Evolutionary conservation across 2,797 vertebrate species (phyloP).

Genomic region (Sebastes matsubarae): DNA sequence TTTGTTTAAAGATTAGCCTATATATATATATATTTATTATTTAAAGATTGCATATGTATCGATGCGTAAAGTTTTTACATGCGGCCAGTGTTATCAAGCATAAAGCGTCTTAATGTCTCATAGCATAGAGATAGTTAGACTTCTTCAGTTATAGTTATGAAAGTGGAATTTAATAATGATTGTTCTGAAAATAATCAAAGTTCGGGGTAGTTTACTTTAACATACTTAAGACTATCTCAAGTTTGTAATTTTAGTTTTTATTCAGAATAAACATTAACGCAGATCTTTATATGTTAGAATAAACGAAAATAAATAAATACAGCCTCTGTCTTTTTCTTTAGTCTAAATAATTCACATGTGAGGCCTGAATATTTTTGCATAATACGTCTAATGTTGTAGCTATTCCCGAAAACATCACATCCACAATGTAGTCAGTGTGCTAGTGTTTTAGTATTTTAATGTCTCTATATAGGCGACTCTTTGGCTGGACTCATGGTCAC

Average conservation of each 20-base stretch:
- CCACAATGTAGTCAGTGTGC: not conserved
- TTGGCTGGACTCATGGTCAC: not conserved
- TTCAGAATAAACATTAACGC: not conserved
- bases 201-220: not conserved
- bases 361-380: not conserved
- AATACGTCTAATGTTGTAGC: not conserved
- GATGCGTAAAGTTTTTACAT: not conserved
- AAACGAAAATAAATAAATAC: not conserved
- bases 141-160: not conserved
- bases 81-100: not conserved
- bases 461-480: not conserved
- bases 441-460: not conserved
- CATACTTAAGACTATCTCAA: not conserved
- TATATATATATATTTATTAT: not conserved
- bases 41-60: not conserved
- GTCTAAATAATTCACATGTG: not conserved
- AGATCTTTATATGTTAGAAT: fast-evolving
- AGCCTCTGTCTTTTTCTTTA: not conserved
- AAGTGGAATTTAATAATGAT: not conserved
- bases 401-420: not conserved
- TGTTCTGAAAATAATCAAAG: not conserved
- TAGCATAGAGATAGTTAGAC: not conserved
- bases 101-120: not conserved
- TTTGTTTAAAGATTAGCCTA: not conserved
- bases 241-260: not conserved